phyloP scores from a whole-genome alignment of 2,888 invertebrate species.

The Tuberolachnus salignus region DNA sequence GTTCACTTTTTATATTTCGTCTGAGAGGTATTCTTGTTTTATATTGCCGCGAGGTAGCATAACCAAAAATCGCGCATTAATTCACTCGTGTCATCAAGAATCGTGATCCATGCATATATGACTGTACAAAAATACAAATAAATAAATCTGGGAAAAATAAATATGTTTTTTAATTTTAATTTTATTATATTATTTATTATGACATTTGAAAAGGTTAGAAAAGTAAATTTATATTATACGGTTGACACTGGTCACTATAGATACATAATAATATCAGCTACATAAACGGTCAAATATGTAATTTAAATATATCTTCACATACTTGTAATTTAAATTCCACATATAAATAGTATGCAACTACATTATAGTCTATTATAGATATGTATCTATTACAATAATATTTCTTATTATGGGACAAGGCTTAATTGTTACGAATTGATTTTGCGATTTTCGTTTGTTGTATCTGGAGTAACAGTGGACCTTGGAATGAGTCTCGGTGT shows the following conservation, averaged over 20 bases:
- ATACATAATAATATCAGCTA: background rate
- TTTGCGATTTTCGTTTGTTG: conserved; percentile 13
- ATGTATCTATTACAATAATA: no score
- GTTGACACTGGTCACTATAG: no score
- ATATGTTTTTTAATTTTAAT: background rate
- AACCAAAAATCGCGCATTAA: conserved; percentile 31
- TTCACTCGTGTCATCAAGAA: conserved; percentile 43
- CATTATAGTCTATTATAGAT: no score
- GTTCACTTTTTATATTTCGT: conserved; percentile 38
- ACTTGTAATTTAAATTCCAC: background rate
- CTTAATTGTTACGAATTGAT: no score
- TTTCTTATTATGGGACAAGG: no score
- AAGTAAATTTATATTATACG: background rate
- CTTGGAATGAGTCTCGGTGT: conserved; percentile 16
- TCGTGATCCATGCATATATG: conserved; percentile 35
- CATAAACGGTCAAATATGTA: conserved; percentile 1
- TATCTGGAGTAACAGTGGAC: conserved; percentile 15
- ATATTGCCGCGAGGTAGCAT: background rate
- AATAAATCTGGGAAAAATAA: conserved; percentile 19
- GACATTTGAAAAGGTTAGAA: conserved; percentile 17
- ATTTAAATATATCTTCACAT: conserved; percentile 13
- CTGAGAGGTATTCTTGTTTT: conserved; percentile 21
- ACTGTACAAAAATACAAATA: conserved; percentile 44
- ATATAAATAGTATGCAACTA: no score
- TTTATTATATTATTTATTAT: conserved; percentile 5